These are phyloP conservation scores for Stichodactyla helianthus DNA, from an alignment of 64 coral and sea anemone genomes.

Conservation along the genomic window DNA sequence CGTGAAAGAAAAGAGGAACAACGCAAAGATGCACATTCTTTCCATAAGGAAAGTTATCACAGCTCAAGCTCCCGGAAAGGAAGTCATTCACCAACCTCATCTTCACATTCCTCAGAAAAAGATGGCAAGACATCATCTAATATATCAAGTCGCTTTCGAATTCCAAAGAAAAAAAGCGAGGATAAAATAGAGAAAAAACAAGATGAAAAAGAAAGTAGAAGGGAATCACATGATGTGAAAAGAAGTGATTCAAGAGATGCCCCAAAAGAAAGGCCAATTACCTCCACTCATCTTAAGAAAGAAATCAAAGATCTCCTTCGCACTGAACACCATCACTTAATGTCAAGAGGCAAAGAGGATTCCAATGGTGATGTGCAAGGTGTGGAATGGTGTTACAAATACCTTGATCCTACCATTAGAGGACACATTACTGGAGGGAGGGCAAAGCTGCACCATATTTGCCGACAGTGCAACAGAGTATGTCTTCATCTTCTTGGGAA, in stretches of 20 bases:
- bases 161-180: neutral
- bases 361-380: neutral
- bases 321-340: neutral
- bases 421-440: neutral
- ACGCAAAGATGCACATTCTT: neutral
- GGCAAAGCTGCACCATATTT: neutral
- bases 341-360: neutral
- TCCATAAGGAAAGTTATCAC: neutral
- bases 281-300: neutral
- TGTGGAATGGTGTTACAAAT: slow-evolving; percentile 1
- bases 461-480: neutral
- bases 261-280: neutral
- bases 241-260: neutral
- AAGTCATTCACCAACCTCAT: neutral
- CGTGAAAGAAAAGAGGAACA: neutral
- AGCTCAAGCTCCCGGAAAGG: neutral
- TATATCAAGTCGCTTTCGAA: neutral
- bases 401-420: neutral
- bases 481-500: slow-evolving; percentile 18
- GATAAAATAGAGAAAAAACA: neutral
- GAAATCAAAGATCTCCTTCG: neutral
- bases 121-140: neutral
- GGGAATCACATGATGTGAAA: neutral
- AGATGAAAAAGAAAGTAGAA: neutral
- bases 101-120: neutral